These are phyloP conservation scores for Acleris sparsana DNA, from an alignment of 2,888 invertebrate species.

Conservation along the genomic window DNA sequence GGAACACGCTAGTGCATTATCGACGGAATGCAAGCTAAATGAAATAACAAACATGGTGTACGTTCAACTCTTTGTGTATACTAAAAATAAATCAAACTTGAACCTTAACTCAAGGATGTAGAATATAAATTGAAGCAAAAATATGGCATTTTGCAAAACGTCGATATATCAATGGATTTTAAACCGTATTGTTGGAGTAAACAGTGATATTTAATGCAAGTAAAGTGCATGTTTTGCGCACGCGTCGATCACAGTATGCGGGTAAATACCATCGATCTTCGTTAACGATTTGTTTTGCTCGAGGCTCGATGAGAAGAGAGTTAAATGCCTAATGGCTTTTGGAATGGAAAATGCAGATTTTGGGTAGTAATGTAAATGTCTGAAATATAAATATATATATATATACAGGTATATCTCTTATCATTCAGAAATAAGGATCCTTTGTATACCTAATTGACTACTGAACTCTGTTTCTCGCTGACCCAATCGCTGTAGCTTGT, in stretches of 20 bases:
- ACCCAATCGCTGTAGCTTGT: no score
- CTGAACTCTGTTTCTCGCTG: no score
- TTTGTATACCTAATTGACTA: no score
- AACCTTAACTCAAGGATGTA: constrained; percentile 2
- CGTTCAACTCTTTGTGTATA: constrained; percentile 16
- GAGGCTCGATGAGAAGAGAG: background rate
- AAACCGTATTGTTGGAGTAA: background rate
- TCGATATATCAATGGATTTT: background rate
- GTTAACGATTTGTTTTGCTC: constrained; percentile 9
- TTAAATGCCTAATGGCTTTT: background rate
- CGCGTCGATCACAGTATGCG: constrained; percentile 24
- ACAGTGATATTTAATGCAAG: constrained; percentile 7
- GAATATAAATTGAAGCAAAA: background rate
- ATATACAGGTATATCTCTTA: no score
- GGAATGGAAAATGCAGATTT: background rate
- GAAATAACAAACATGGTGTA: constrained; percentile 28
- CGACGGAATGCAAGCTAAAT: constrained; percentile 31
- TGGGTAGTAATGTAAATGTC: no score
- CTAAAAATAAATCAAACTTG: background rate
- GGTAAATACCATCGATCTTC: constrained; percentile 15
- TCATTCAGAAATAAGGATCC: no score
- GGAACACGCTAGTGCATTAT: constrained; percentile 30
- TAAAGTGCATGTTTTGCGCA: constrained; percentile 16
- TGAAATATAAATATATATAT: no score
- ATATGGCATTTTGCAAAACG: background rate